Base-by-base conservation (phyloP, 2,797 vertebrate species). In the Peromyscus attwateri region DNA sequence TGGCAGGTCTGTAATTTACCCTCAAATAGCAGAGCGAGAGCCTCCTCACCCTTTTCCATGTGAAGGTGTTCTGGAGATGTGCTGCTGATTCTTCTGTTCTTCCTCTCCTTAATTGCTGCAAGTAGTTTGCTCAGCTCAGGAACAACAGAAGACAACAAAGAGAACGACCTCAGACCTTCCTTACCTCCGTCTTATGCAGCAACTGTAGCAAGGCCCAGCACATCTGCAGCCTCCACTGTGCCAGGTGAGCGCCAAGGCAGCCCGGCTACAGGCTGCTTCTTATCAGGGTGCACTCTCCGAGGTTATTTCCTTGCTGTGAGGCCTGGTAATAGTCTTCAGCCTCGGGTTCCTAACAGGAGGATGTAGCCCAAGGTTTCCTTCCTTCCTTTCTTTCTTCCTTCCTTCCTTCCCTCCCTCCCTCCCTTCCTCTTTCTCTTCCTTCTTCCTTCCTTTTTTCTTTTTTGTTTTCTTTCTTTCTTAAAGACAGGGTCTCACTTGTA, bases 151-250 rank as follows among this genome's bases (percentile, higher is more conserved):
- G 99, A 99, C 49, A 99, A 99, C 91, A 98, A 99, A 97, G 99
- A 99, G 94, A 98, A 98, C 0, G 99, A 99, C 79, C 98, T 99
- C 96, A 98, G 77, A 92, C 98, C 98, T 91, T 98, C 98, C 5
- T 96, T 98, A 97, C 98, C 99, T 98, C 99, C 99, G 87, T 99
- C 99, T 46, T 99, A 99, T 0, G 99, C 99, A 90, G 99, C 99
- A 12, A 99, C 99, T 0, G 99, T 99, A 79, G 99, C 99, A 97
- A 99, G 99, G 97, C 99, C 99, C 64, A 99, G 99, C 87, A 95
- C 98, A 0, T 98, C 98, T 68, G 98, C 99, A 0, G 97, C 99
- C 84, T 98, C 99, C 80, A 99, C 99, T 4, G 98, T 99, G 95
- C 99, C 99, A 95, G 99, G 99, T 99, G 57, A 98, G 98, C 7